Evolutionary conservation across 2,797 vertebrate species (phyloP).

Genomic region (Sciurus vulgaris): DNA sequence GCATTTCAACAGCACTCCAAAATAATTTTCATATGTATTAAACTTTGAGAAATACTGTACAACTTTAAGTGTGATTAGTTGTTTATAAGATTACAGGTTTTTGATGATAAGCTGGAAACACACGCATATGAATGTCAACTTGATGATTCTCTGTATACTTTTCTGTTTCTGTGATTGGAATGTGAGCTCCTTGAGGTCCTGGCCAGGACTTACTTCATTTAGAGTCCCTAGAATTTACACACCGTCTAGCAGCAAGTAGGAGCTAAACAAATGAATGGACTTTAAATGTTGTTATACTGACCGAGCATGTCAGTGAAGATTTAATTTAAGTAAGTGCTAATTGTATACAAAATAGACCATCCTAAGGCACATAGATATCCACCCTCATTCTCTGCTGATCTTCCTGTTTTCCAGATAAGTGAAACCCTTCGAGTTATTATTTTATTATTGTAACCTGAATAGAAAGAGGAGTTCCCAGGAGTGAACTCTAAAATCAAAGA

Average conservation of each 20-base stretch:
- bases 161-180: background rate
- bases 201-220: background rate
- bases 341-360: background rate
- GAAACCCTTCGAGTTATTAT: background rate
- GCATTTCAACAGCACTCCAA: conserved; percentile 30
- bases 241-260: background rate
- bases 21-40: background rate
- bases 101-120: background rate
- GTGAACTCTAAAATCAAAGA: conserved; percentile 29
- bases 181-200: background rate
- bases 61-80: background rate
- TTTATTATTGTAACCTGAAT: background rate
- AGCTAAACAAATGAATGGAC: background rate
- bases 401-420: too few species aligned
- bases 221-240: background rate
- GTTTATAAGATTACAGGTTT: background rate
- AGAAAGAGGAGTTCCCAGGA: background rate
- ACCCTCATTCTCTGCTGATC: background rate
- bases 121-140: background rate
- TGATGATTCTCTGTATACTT: background rate
- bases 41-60: background rate
- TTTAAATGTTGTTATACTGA: conserved; percentile 29
- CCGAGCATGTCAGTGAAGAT: conserved; percentile 12
- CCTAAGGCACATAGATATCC: background rate
- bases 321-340: conserved; percentile 29